Percentiles rank a stretch among this genome's conserved stretches.
These are phyloP conservation scores for Aphelenchoides bicaudatus DNA, from an alignment of 2,888 invertebrate species.

Conservation along the genomic window DNA sequence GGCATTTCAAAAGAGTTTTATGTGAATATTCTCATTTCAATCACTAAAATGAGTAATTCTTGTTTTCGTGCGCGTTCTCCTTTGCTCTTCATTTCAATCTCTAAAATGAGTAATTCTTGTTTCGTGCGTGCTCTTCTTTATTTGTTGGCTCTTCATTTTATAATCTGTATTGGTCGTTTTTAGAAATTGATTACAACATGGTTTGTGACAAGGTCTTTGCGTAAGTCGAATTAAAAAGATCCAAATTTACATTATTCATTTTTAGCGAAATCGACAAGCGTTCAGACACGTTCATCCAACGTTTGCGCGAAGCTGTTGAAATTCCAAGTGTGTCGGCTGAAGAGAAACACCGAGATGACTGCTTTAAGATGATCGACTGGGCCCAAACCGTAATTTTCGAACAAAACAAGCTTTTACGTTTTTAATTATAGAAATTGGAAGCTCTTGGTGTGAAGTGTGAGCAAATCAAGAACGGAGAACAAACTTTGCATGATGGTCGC, in stretches of 20 bases:
- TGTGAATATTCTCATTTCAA: too few species aligned
- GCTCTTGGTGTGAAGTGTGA: slow-evolving; percentile 45
- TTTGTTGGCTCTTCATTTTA: too few species aligned
- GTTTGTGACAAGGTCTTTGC: slow-evolving; percentile 17
- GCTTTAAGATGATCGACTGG: slow-evolving; percentile 82
- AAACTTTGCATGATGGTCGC: slow-evolving; percentile 38
- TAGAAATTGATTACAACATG: too few species aligned
- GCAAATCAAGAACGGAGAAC: slow-evolving; percentile 44
- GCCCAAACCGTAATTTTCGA: slow-evolving; percentile 40
- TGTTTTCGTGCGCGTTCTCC: too few species aligned
- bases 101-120: too few species aligned
- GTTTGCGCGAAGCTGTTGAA: slow-evolving; percentile 79
- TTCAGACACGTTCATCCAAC: slow-evolving; percentile 73
- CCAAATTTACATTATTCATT: slow-evolving; percentile 1
- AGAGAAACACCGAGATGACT: slow-evolving; percentile 76
- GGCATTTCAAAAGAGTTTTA: too few species aligned
- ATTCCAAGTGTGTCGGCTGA: slow-evolving; percentile 93
- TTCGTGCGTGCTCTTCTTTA: too few species aligned
- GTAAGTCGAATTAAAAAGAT: neutral
- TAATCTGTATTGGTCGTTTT: too few species aligned
- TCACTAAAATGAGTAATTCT: too few species aligned
- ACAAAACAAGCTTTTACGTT: slow-evolving; percentile 7
- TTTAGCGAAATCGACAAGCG: slow-evolving; percentile 76
- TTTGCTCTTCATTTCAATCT: too few species aligned
- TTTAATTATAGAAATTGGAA: slow-evolving; percentile 30